phyloP scores from a whole-genome alignment of 1,140 invertebrate species.

The Leptopilina clavipes region DNA sequence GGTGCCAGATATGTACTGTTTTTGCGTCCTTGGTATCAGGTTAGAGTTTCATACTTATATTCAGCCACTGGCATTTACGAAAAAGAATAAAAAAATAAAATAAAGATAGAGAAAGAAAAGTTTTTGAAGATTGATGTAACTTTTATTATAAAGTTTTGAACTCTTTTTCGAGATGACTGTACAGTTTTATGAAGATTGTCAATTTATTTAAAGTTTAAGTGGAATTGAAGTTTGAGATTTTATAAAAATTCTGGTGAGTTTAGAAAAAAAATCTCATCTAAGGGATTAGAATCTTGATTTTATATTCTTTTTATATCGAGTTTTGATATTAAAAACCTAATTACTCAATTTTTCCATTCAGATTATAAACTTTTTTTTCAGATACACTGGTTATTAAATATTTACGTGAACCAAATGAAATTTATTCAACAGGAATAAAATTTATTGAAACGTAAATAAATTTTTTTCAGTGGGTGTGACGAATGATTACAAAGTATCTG shows the following conservation, averaged over 20 bases:
- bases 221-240: background rate
- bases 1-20: conserved; percentile 51
- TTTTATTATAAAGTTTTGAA: conserved; percentile 15
- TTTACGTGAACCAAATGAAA: too few relatives aligned
- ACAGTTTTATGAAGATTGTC: background rate
- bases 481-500: too few relatives aligned
- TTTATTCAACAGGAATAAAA: too few relatives aligned
- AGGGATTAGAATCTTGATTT: background rate
- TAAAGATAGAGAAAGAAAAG: background rate
- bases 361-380: too few relatives aligned
- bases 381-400: too few relatives aligned
- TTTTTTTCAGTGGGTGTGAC: too few relatives aligned
- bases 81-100: background rate
- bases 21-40: conserved; percentile 17
- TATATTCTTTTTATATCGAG: background rate
- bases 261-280: background rate
- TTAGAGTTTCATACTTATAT: conserved; percentile 4
- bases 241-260: background rate
- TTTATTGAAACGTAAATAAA: too few relatives aligned
- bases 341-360: too few relatives aligned
- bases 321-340: too few relatives aligned
- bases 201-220: background rate
- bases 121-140: background rate
- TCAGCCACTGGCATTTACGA: background rate
- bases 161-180: background rate